These are phyloP conservation scores for Synergus laeviventris DNA, from an alignment of 2,888 invertebrate genomes.

Conservation along the genomic window DNA sequence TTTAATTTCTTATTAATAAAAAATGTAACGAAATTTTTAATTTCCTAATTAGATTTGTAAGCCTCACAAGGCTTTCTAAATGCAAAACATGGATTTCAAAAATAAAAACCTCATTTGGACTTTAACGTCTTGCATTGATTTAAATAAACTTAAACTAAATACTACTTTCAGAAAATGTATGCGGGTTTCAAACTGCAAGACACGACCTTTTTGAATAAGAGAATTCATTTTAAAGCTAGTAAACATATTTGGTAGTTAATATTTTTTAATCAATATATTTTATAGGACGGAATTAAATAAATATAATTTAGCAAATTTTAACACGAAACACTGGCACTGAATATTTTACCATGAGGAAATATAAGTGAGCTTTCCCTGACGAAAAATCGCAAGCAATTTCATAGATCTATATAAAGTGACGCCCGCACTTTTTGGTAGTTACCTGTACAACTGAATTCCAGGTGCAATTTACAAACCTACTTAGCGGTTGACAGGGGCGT, in stretches of 20 bases:
- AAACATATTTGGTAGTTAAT: background rate
- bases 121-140: background rate
- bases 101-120: background rate
- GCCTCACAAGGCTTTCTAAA: background rate
- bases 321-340: background rate
- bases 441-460: background rate
- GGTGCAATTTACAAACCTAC: background rate
- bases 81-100: background rate
- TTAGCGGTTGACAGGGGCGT: background rate
- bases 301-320: background rate
- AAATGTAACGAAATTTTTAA: no score
- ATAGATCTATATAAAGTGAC: conserved; percentile 1
- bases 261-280: background rate
- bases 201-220: background rate
- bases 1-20: no score
- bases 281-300: background rate
- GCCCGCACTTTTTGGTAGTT: background rate
- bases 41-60: background rate
- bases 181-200: background rate
- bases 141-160: background rate
- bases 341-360: background rate
- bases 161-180: background rate
- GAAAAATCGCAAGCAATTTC: background rate
- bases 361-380: background rate
- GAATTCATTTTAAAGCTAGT: background rate